A percentile compares a stretch with the other conserved stretches of the same genome.
Conservation (phyloP, 2,113 vertebrate species). For the Hipposideros armiger region DNA sequence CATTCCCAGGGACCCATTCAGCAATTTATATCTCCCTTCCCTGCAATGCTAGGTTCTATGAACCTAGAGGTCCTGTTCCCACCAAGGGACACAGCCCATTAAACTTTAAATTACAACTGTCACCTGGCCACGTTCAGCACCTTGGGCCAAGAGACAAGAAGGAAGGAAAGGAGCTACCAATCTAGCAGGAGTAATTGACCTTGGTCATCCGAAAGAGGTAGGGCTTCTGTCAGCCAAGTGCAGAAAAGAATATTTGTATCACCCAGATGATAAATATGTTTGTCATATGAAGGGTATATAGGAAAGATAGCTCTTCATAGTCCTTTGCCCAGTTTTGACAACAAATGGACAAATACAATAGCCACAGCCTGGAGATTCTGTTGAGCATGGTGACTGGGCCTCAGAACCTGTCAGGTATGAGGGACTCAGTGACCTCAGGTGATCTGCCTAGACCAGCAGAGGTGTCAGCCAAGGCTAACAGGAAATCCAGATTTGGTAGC, state of each 20-base stretch:
- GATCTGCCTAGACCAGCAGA: not conserved
- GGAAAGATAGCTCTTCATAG: not conserved
- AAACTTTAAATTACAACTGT: not conserved
- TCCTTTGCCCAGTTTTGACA: not conserved
- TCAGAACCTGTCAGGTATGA: not conserved
- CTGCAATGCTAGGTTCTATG: not conserved
- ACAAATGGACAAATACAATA: not conserved
- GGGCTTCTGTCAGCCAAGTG: not conserved
- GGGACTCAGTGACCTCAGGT: not conserved
- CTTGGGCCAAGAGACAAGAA: not conserved
- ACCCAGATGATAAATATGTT: not conserved
- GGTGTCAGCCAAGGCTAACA: not conserved
- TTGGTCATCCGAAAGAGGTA: not conserved
- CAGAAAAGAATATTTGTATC: not conserved
- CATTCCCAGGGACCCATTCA: not conserved
- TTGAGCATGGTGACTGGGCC: not conserved
- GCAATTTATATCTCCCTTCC: not conserved
- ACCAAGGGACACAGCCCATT: not conserved
- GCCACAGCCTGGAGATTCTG: not conserved
- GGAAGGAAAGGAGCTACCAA: not conserved
- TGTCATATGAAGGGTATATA: not conserved
- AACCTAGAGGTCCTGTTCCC: not conserved
- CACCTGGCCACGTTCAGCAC: not conserved
- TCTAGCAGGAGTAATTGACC: not conserved
- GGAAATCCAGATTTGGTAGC: not conserved